Base-by-base conservation (phyloP, 2,888 invertebrate genomes). In the Melinopterus prodromus region DNA sequence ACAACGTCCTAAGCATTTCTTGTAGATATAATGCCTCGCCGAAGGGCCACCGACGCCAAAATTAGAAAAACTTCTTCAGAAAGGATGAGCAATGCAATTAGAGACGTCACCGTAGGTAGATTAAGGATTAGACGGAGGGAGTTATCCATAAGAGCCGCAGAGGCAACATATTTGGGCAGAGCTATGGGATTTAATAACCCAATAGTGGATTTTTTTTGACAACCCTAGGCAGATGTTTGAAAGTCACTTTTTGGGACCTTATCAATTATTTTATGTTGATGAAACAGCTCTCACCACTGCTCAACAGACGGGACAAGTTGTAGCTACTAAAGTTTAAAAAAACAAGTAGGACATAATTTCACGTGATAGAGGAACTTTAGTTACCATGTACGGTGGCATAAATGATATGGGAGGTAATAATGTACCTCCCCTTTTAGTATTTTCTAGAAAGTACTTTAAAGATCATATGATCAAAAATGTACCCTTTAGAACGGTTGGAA, bases 381-480 rank as follows among this genome's bases (percentile, higher is more conserved):
- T 76, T 37, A 76, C 76, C 37, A 53, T 76, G 53, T 37, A 15
- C 53, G n/a, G 76, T 76, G 6, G 38, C 37, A 16, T 76, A 38
- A 76, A 76, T 53, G 76, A 53, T 16, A 16, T 76, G 36, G 76
- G 53, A 37, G 76, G 53, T 53, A 76, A 76, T 53, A 26, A 35
- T 53, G 78, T 81, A 16, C 83, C 82, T 38, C 82, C 80, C 16
- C 38, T 83, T 16, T 75, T 83, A 74, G 77, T 83, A 71, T 83
- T 82, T 75, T 81, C 81, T 53, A 79, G 80, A 75, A 74, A 72
- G n/a, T n/a, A 77, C 37, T 79, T 77, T 53, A 72, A 71, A 74
- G 78, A 78, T 70, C 35, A 81, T 69, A 83, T 82, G 79, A 76
- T 85, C 75, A 79, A 82, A 79, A 83, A 83, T 70, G 82, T 82